phyloP scores from a whole-genome alignment of 2,113 vertebrate genomes.

The Micronycteris hirsuta region DNA sequence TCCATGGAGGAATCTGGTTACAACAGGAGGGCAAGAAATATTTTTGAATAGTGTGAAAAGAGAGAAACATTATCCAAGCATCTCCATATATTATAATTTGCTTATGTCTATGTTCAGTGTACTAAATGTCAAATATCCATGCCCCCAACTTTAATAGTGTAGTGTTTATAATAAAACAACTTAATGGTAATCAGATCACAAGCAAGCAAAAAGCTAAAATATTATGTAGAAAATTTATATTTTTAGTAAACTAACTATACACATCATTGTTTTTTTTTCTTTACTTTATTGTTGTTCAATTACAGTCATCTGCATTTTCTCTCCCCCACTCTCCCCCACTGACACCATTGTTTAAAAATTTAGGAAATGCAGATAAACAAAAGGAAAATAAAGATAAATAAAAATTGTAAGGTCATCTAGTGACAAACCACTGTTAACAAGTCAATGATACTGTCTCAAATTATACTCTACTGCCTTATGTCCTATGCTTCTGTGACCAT shows the following conservation, averaged over 20 bases:
- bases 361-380: neutral
- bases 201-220: slow-evolving; percentile 13
- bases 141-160: neutral
- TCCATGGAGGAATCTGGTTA: slow-evolving; percentile 55
- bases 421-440: neutral
- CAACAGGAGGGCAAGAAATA: neutral
- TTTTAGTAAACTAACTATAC: neutral
- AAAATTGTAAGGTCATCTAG: neutral
- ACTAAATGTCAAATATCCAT: neutral
- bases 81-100: neutral
- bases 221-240: neutral
- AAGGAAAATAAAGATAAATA: neutral
- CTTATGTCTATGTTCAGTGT: neutral
- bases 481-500: neutral
- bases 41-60: neutral
- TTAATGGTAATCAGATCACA: neutral
- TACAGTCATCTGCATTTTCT: no score
- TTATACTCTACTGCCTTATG: neutral
- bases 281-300: no score
- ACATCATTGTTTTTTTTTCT: neutral
- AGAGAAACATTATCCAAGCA: neutral
- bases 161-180: neutral
- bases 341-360: neutral
- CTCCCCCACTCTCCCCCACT: no score
- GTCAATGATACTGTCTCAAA: neutral